Evolutionary conservation across 1,140 invertebrate genomes (phyloP).

Genomic region (Zaprionus gabonicus): DNA sequence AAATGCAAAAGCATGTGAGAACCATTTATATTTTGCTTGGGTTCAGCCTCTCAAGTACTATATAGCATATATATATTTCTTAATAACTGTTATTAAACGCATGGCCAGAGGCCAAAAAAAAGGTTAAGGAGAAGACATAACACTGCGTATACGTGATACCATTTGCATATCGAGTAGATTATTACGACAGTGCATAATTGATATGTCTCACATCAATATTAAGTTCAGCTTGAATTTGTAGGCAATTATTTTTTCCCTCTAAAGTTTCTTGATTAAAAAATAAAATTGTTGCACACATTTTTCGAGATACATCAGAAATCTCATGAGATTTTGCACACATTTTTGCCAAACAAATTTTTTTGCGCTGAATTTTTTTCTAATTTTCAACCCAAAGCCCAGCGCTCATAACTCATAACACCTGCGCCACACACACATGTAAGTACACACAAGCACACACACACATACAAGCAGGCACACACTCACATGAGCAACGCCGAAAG

Average conservation of each 20-base stretch:
- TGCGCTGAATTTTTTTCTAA: conserved; percentile 59
- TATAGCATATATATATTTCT: not conserved
- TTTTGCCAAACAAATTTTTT: conserved; percentile 46
- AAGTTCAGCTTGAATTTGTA: not conserved
- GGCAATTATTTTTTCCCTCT: not conserved
- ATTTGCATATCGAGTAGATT: not conserved
- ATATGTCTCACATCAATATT: not conserved
- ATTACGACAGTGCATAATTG: too few relatives aligned
- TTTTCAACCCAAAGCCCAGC: conserved; percentile 70
- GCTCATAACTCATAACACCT: conserved; percentile 81
- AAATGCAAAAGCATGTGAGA: conserved; percentile 38
- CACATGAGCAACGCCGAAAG: conserved; percentile 65
- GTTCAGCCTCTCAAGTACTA: not conserved
- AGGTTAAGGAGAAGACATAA: not conserved
- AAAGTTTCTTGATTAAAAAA: conserved; percentile 19
- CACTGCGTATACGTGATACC: not conserved
- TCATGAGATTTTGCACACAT: conserved; percentile 65
- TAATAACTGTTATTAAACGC: conserved; percentile 2
- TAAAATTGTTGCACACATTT: conserved; percentile 26
- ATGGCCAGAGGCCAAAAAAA: not conserved
- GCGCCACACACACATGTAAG: conserved; percentile 19
- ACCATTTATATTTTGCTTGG: conserved; percentile 41
- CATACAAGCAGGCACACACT: not conserved
- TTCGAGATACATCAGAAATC: conserved; percentile 27
- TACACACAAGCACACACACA: not conserved